Percentiles rank a stretch among this genome's conserved stretches.
Evolutionary conservation across 2,888 invertebrate species (phyloP).

Genomic region (Leucoma salicis): DNA sequence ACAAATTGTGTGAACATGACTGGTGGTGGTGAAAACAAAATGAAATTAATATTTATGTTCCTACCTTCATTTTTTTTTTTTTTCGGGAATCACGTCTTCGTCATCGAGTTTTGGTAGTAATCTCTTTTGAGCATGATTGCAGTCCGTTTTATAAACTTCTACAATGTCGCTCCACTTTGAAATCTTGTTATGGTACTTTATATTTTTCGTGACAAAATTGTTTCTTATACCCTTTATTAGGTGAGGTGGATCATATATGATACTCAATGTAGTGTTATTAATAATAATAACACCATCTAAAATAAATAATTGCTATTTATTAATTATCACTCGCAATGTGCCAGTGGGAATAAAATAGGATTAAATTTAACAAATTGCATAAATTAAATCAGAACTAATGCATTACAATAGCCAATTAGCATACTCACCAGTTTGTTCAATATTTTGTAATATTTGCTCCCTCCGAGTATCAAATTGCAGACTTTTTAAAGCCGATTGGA

Average conservation of each 20-base stretch:
- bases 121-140: no score
- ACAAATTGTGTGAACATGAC: no score
- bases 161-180: background rate
- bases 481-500: background rate
- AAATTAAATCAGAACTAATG: background rate
- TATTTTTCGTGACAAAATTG: background rate
- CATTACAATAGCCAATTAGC: no score
- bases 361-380: background rate
- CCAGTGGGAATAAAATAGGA: no score
- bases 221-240: background rate
- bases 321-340: no score
- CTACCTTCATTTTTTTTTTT: no score
- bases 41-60: no score
- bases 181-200: background rate
- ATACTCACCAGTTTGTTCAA: background rate
- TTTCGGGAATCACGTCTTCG: no score
- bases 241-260: background rate
- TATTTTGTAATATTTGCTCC: background rate
- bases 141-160: background rate
- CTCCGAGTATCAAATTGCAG: background rate
- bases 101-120: no score
- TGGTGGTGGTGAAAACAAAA: no score
- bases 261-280: background rate
- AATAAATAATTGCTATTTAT: no score
- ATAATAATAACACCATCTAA: background rate